Percentiles rank a stretch among this genome's conserved stretches.
phyloP scores from a whole-genome alignment of 1,140 invertebrate species.

The Augochlora pura region DNA sequence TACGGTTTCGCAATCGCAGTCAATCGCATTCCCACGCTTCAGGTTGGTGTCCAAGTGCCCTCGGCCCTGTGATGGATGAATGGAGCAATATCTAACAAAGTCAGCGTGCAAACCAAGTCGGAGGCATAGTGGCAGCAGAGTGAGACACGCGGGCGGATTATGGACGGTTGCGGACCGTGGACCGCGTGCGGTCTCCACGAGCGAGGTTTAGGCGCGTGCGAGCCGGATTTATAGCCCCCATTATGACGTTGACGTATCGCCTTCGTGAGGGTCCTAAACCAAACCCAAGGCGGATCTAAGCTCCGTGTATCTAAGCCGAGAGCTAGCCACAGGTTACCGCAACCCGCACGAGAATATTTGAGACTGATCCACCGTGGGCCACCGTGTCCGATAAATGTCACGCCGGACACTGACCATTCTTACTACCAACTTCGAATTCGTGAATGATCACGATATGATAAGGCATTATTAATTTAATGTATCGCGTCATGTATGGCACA shows the following conservation, averaged over 20 bases:
- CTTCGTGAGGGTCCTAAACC: slow-evolving; percentile 68
- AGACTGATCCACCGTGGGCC: slow-evolving; percentile 66
- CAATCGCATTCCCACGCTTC: slow-evolving; percentile 23
- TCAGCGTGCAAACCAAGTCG: slow-evolving; percentile 61
- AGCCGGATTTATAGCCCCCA: slow-evolving; percentile 73
- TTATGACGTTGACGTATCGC: slow-evolving; percentile 76
- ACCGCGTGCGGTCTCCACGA: slow-evolving; percentile 58
- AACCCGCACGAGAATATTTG: slow-evolving; percentile 68
- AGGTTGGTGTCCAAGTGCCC: not conserved
- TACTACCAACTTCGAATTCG: not conserved
- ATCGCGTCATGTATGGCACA: too few relatives aligned
- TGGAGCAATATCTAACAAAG: slow-evolving; percentile 57
- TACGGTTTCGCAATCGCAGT: not conserved
- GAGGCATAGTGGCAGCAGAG: slow-evolving; percentile 19
- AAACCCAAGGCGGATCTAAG: slow-evolving; percentile 67
- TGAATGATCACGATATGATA: not conserved
- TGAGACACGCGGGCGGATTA: slow-evolving; percentile 52
- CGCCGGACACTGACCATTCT: not conserved
- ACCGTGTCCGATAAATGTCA: slow-evolving; percentile 63
- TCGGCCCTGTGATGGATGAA: slow-evolving; percentile 44
- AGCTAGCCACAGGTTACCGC: slow-evolving; percentile 69
- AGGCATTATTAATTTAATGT: too few relatives aligned
- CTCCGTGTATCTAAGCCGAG: slow-evolving; percentile 69
- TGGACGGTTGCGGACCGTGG: slow-evolving; percentile 56
- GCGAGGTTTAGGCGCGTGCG: slow-evolving; percentile 66